A percentile compares a stretch with the other conserved stretches of the same genome.
phyloP scores from a whole-genome alignment of 2,113 vertebrate genomes.

The Oostethus manadensis region DNA sequence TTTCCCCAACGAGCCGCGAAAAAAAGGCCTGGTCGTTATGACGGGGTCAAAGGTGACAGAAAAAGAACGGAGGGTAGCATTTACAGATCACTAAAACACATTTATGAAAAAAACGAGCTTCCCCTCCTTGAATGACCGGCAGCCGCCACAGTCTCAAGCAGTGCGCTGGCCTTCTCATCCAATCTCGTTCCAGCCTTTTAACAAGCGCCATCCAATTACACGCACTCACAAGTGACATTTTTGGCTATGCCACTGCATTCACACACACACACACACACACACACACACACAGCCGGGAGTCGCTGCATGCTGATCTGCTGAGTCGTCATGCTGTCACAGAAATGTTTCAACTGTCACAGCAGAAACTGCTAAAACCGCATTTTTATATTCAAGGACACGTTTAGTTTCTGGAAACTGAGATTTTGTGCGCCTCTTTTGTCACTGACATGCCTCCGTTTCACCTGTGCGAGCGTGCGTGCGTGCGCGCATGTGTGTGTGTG shows the following conservation, averaged over 20 bases:
- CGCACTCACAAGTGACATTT: not conserved
- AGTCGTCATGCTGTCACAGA: constrained; percentile 48
- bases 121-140: no score
- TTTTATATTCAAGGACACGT: constrained; percentile 24
- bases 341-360: constrained; percentile 47
- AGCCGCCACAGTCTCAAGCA: no score
- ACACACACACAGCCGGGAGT: not conserved
- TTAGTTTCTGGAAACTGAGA: constrained; percentile 26
- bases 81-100: no score
- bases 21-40: no score
- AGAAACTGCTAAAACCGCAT: constrained; percentile 51
- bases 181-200: no score
- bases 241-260: constrained; percentile 12
- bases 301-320: constrained; percentile 37
- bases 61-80: no score
- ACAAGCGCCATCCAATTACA: not conserved
- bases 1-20: no score
- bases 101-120: no score
- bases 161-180: no score
- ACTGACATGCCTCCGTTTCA: not conserved
- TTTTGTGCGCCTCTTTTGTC: not conserved
- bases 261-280: constrained; percentile 36
- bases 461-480: not conserved
- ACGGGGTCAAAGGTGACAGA: no score
- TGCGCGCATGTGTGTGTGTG: not conserved